Conservation (phyloP, 1,140 invertebrate genomes). For the Agraylea sexmaculata region DNA sequence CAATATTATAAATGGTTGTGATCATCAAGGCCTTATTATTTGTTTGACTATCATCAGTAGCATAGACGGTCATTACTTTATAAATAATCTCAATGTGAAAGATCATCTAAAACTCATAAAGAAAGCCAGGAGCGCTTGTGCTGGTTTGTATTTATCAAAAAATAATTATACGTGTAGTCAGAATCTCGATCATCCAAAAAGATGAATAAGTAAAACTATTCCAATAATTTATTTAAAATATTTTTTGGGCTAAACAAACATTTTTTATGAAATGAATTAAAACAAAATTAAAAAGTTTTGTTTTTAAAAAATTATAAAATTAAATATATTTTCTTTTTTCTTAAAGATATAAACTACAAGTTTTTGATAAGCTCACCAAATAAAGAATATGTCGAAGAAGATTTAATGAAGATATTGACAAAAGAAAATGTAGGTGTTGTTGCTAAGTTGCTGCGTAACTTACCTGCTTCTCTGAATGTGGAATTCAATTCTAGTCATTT, state of each 20-base stretch:
- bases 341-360: slow-evolving; percentile 19
- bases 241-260: neutral
- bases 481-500: slow-evolving; percentile 17
- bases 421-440: slow-evolving; percentile 19
- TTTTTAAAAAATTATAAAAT: neutral
- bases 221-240: neutral
- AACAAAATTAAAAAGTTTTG: neutral
- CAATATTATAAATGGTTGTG: slow-evolving; percentile 11
- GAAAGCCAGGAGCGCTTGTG: slow-evolving; percentile 19
- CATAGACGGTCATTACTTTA: slow-evolving; percentile 11
- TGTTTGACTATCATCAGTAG: slow-evolving; percentile 16
- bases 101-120: slow-evolving; percentile 19
- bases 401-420: slow-evolving; percentile 12
- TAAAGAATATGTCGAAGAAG: slow-evolving; percentile 10
- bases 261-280: neutral
- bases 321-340: neutral
- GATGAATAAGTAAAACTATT: slow-evolving; percentile 5
- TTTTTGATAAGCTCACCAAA: slow-evolving; percentile 10
- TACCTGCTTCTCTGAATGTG: slow-evolving; percentile 16
- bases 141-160: too few species aligned
- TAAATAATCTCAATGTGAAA: slow-evolving; percentile 15
- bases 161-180: too few species aligned
- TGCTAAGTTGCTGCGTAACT: slow-evolving; percentile 18
- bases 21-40: slow-evolving; percentile 17
- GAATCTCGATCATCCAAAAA: too few species aligned